Evolutionary conservation across 1,140 invertebrate genomes (phyloP).

Genomic region (Zophobas atratus): DNA sequence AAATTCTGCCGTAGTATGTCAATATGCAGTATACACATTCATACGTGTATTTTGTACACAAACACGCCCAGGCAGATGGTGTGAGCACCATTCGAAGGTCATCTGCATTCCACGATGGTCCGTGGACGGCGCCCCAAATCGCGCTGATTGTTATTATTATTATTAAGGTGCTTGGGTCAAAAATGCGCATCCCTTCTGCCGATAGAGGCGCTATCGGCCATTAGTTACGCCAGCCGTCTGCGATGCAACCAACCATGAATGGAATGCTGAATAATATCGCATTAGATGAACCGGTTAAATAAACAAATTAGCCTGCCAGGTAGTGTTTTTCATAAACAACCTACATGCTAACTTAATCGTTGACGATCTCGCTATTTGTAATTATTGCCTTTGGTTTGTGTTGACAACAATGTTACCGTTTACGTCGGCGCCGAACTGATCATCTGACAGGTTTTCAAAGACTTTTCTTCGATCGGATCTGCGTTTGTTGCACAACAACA

Average conservation of each 20-base stretch:
- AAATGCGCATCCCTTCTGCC: conserved; percentile 7
- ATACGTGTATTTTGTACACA: conserved; percentile 51
- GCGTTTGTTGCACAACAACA: conserved; percentile 22
- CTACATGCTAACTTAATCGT: conserved; percentile 46
- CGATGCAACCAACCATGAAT: conserved; percentile 48
- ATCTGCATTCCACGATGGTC: conserved; percentile 58
- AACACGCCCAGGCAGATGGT: conserved; percentile 53
- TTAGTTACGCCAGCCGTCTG: conserved; percentile 46
- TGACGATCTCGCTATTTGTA: conserved; percentile 46
- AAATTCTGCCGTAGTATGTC: conserved; percentile 46
- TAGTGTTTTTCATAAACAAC: conserved; percentile 48
- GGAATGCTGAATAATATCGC: conserved; percentile 50
- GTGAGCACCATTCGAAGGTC: conserved; percentile 56
- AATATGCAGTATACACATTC: conserved; percentile 49
- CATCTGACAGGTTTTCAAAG: conserved; percentile 29
- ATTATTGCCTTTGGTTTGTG: conserved; percentile 37
- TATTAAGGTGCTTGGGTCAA: conserved; percentile 51
- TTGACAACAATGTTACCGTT: conserved; percentile 38
- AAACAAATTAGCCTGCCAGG: conserved; percentile 48
- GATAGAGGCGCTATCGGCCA: conserved; percentile 32
- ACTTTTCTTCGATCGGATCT: conserved; percentile 29
- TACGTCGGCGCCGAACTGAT: conserved; percentile 27
- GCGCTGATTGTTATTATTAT: conserved; percentile 59
- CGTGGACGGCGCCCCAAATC: conserved; percentile 55
- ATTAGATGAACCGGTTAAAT: conserved; percentile 43